Conservation (phyloP, 2,113 vertebrate species). For the Albula goreensis region DNA sequence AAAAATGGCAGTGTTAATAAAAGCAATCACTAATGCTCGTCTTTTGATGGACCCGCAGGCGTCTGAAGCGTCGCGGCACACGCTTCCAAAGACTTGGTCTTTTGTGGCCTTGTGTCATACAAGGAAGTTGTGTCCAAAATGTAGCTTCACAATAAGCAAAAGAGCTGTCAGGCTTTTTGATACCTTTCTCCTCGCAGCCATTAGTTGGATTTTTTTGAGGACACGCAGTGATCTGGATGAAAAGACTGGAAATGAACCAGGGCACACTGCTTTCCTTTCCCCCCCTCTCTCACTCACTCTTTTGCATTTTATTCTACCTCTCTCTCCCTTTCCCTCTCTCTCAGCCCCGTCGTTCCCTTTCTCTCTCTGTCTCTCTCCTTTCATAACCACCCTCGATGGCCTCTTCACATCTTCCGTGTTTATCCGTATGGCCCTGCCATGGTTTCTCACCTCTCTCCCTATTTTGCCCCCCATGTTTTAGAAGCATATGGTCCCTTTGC, state of each 20-base stretch:
- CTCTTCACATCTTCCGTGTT: conserved; percentile 60
- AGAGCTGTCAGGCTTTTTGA: conserved; percentile 84
- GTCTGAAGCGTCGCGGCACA: conserved; percentile 78
- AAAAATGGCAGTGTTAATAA: conserved; percentile 90
- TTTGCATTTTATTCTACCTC: conserved; percentile 9
- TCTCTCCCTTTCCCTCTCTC: conserved; percentile 31
- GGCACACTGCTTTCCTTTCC: conserved; percentile 67
- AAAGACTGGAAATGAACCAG: conserved; percentile 91
- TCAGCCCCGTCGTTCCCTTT: conserved; percentile 14
- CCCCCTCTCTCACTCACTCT: conserved; percentile 35
- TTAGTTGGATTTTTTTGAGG: conserved; percentile 77
- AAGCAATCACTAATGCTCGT: conserved; percentile 85
- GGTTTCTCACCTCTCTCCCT: neutral
- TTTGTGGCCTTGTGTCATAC: conserved; percentile 84
- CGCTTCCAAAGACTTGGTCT: conserved; percentile 78
- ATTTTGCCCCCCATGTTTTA: neutral
- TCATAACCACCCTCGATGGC: conserved; percentile 72
- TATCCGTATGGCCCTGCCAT: neutral
- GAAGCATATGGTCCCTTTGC: too few relatives aligned
- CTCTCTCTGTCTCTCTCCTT: neutral
- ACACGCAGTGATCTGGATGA: conserved; percentile 70
- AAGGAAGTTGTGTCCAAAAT: conserved; percentile 73
- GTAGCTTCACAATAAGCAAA: conserved; percentile 73
- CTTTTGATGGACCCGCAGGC: conserved; percentile 87
- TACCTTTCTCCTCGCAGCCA: conserved; percentile 59